Evolutionary conservation across 2,797 vertebrate genomes (phyloP).

Genomic region (Toxotes lorentzi): DNA sequence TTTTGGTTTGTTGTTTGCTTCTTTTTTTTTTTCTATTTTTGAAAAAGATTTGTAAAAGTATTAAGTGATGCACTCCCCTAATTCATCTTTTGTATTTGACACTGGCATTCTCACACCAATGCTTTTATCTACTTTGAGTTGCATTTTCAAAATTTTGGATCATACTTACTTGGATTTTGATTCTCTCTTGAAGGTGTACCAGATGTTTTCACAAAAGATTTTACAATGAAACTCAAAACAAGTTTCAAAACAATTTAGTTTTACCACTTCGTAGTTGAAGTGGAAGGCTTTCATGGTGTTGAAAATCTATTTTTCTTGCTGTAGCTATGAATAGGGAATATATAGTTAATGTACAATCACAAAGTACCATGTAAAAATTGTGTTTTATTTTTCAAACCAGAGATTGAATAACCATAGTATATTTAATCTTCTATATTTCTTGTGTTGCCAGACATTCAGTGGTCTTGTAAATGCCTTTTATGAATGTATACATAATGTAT

Average conservation of each 20-base stretch:
- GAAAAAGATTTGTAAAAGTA: conserved; percentile 55
- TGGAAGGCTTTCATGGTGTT: conserved; percentile 73
- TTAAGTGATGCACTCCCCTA: conserved; percentile 71
- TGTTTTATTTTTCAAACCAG: conserved; percentile 81
- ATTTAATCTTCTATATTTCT: conserved; percentile 81
- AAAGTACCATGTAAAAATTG: conserved; percentile 73
- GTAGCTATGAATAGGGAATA: conserved; percentile 72
- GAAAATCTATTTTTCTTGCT: conserved; percentile 83
- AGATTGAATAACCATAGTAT: conserved; percentile 81
- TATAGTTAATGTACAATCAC: conserved; percentile 78
- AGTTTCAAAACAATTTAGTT: conserved; percentile 52
- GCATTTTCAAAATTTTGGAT: conserved; percentile 57
- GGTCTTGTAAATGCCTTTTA: conserved; percentile 79
- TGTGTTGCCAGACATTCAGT: conserved; percentile 75
- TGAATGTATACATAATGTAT: conserved; percentile 75
- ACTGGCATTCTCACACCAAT: conserved; percentile 68
- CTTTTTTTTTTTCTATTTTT: conserved; percentile 38
- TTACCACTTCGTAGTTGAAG: conserved; percentile 71
- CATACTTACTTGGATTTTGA: conserved; percentile 58
- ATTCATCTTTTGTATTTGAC: conserved; percentile 69
- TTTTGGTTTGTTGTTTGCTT: conserved; percentile 47
- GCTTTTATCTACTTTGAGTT: conserved; percentile 58
- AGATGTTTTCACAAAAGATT: conserved; percentile 60
- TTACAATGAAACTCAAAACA: conserved; percentile 65
- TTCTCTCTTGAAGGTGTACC: conserved; percentile 54